A percentile compares a stretch with the other conserved stretches of the same genome.
These are phyloP conservation scores for Scatophagus argus DNA, from an alignment of 2,113 vertebrate species.

Conservation along the genomic window DNA sequence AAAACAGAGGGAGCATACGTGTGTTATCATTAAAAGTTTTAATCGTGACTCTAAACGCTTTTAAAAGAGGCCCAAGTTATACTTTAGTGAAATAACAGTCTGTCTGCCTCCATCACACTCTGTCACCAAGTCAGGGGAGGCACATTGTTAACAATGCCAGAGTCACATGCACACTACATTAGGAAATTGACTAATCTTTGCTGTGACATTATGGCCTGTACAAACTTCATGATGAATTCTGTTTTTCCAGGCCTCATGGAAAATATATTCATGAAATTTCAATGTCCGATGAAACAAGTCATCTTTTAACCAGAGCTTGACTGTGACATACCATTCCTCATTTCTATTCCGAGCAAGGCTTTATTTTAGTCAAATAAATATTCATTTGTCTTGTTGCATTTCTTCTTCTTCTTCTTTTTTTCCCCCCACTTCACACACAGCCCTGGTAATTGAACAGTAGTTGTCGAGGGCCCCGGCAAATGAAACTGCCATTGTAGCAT, in stretches of 20 bases:
- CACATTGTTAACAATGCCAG: conserved; percentile 62
- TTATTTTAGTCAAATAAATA: conserved; percentile 85
- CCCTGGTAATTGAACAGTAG: conserved; percentile 81
- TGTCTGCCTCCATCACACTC: conserved; percentile 31
- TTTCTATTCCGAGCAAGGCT: conserved; percentile 72
- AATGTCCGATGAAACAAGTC: conserved; percentile 84
- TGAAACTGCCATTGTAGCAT: conserved; percentile 86
- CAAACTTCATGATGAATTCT: conserved; percentile 84
- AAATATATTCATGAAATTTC: conserved; percentile 90
- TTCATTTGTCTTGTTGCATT: conserved; percentile 79
- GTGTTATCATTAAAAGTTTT: not conserved
- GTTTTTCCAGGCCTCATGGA: conserved; percentile 75
- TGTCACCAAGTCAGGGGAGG: conserved; percentile 33
- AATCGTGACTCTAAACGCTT: conserved; percentile 1
- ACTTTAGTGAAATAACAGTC: conserved; percentile 11
- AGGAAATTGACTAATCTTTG: conserved; percentile 82
- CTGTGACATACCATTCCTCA: conserved; percentile 83
- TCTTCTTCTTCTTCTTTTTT: conserved; percentile 18
- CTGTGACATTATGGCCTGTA: conserved; percentile 81
- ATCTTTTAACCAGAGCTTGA: conserved; percentile 85
- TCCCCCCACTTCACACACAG: conserved; percentile 54
- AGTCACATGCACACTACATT: conserved; percentile 72
- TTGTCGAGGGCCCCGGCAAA: conserved; percentile 72
- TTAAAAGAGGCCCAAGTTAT: not conserved
- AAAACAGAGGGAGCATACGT: too few relatives aligned